Evolutionary conservation across 2,113 vertebrate genomes (phyloP).

Genomic region (Onychorhynchus coronatus): DNA sequence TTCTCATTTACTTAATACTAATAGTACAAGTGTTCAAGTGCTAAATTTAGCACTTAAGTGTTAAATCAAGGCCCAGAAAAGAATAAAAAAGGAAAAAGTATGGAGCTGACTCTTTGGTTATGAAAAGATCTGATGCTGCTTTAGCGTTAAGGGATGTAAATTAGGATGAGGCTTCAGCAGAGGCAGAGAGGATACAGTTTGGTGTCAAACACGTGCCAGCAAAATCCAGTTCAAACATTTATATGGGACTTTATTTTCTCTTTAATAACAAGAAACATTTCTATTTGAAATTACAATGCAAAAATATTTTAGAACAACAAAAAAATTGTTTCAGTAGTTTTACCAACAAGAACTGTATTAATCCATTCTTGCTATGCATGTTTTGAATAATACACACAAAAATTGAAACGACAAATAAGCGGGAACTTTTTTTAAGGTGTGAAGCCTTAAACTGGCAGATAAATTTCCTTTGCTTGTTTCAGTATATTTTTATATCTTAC

Average conservation of each 20-base stretch:
- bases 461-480: background rate
- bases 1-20: background rate
- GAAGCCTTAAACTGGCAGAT: background rate
- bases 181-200: background rate
- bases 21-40: background rate
- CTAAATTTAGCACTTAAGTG: background rate
- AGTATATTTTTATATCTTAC: background rate
- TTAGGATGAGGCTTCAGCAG: background rate
- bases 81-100: background rate
- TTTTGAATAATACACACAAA: background rate
- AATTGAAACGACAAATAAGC: background rate
- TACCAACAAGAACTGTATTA: background rate
- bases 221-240: background rate
- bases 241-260: background rate
- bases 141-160: background rate
- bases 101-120: background rate
- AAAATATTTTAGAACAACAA: background rate
- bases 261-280: background rate
- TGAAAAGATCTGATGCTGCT: background rate
- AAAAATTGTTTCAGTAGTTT: background rate
- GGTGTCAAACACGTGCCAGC: fast-evolving
- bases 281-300: background rate
- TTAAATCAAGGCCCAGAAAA: background rate
- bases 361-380: background rate
- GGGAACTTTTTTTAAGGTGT: background rate